These are phyloP conservation scores for Parnassius apollo DNA, from an alignment of 2,888 invertebrate genomes.

Conservation along the genomic window DNA sequence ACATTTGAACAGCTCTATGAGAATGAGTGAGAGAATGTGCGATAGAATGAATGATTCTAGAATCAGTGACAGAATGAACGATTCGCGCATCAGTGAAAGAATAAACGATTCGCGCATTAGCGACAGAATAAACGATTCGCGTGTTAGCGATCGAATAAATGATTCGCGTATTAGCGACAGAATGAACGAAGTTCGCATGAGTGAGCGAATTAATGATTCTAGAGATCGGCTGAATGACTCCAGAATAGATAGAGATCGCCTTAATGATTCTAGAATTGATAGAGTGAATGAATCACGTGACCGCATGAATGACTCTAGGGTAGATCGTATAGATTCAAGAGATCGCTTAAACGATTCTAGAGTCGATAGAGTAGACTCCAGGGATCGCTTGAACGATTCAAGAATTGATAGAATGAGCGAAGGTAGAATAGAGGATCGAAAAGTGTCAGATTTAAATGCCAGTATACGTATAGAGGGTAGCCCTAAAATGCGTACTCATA, in stretches of 20 bases:
- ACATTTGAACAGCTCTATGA: constrained; percentile 46
- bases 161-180: constrained; percentile 30
- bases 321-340: constrained; percentile 32
- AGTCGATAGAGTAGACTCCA: constrained; percentile 31
- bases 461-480: constrained; percentile 66
- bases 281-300: constrained; percentile 32
- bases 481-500: constrained; percentile 60
- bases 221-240: constrained; percentile 42
- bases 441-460: constrained; percentile 60
- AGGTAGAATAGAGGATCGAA: constrained; percentile 49
- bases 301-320: constrained; percentile 34
- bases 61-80: constrained; percentile 54
- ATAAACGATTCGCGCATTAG: constrained; percentile 38
- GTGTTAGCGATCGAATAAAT: constrained; percentile 37
- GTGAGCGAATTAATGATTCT: constrained; percentile 37
- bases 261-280: constrained; percentile 31
- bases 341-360: constrained; percentile 34
- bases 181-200: constrained; percentile 39
- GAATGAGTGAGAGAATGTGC: constrained; percentile 40
- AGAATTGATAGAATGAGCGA: constrained; percentile 38
- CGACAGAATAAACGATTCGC: constrained; percentile 40
- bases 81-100: constrained; percentile 48
- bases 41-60: constrained; percentile 46
- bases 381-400: constrained; percentile 32
- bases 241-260: constrained; percentile 31